Conservation (phyloP, 2,113 vertebrate genomes). For the Bagarius yarrelli region DNA sequence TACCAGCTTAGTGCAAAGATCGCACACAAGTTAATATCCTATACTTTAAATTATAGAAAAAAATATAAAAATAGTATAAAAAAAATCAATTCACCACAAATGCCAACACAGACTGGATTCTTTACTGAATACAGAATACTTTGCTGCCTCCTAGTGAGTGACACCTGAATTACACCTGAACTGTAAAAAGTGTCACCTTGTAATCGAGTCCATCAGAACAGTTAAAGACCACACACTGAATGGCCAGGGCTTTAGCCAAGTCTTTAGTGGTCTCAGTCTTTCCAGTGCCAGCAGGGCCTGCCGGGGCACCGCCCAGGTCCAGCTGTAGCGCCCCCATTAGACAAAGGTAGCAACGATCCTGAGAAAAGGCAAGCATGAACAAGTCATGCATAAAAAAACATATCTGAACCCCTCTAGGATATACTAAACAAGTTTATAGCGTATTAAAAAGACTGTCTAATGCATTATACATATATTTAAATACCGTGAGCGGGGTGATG, state of each 20-base stretch:
- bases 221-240: slow-evolving; percentile 90
- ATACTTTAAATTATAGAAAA: not conserved
- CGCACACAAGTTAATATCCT: not conserved
- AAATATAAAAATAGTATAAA: not conserved
- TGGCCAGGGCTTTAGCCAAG: slow-evolving; percentile 83
- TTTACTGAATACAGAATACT: not conserved
- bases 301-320: slow-evolving; percentile 83
- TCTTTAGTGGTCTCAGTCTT: slow-evolving; percentile 90
- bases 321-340: slow-evolving; percentile 87
- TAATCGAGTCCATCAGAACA: slow-evolving; percentile 88
- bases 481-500: slow-evolving; percentile 76
- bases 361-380: not conserved
- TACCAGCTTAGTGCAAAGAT: no score
- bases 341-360: slow-evolving; percentile 86
- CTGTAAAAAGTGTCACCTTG: slow-evolving; percentile 69
- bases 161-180: not conserved
- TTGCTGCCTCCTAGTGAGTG: slow-evolving; percentile 60
- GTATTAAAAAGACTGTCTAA: not conserved
- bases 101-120: not conserved
- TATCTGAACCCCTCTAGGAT: not conserved
- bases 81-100: not conserved
- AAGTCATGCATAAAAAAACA: not conserved
- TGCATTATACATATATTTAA: no score
- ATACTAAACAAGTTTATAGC: not conserved
- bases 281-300: slow-evolving; percentile 84